phyloP scores from a whole-genome alignment of 2,888 invertebrate species.

The Epirrhoe alternata region DNA sequence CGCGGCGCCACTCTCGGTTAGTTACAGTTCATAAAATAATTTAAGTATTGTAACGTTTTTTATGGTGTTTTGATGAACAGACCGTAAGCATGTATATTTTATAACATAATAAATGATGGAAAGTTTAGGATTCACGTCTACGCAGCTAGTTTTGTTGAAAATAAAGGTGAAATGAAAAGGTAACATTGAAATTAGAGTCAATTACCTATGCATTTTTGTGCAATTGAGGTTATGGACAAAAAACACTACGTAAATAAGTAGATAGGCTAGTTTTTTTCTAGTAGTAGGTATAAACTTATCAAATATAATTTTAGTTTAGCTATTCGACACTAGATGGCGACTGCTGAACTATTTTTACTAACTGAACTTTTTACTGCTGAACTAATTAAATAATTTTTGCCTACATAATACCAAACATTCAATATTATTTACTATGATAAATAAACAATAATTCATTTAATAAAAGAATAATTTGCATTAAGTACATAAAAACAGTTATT shows the following conservation, averaged over 20 bases:
- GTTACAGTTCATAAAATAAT: conserved; percentile 43
- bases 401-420: no score
- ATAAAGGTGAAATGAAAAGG: not conserved
- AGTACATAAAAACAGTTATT: not conserved
- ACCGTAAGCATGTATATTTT: conserved; percentile 24
- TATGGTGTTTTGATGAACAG: conserved; percentile 35
- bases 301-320: conserved; percentile 41
- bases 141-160: not conserved
- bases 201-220: no score
- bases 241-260: not conserved
- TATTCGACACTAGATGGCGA: conserved; percentile 74
- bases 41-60: conserved; percentile 34
- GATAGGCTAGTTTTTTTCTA: not conserved
- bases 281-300: not conserved
- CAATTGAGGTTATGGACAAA: not conserved
- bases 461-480: not conserved
- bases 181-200: not conserved
- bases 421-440: not conserved
- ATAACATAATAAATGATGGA: conserved; percentile 33
- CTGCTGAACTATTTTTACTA: conserved; percentile 10
- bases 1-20: conserved; percentile 41
- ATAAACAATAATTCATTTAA: not conserved
- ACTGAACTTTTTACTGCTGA: no score
- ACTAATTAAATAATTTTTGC: not conserved
- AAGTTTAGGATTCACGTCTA: conserved; percentile 20